phyloP scores from a whole-genome alignment of 2,113 vertebrate species.

The Takifugu flavidus region DNA sequence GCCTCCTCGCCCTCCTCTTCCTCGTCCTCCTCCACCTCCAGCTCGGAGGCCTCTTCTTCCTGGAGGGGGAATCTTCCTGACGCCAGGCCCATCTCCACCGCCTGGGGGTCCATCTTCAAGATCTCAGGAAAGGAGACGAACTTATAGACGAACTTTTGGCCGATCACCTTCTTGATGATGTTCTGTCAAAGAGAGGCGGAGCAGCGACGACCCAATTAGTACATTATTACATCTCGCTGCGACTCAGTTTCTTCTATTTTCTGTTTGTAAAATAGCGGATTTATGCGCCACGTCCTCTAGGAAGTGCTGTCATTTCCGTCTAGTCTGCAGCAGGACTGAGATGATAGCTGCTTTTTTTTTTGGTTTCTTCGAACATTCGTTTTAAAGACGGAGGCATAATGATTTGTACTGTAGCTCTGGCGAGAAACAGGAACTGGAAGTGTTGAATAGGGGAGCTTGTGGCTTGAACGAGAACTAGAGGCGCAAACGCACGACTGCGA shows the following conservation, averaged over 20 bases:
- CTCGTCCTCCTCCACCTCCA: slow-evolving; percentile 81
- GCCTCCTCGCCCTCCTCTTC: slow-evolving; percentile 80
- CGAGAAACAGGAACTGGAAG: slow-evolving; percentile 57
- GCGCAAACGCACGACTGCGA: neutral
- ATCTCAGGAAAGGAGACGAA: slow-evolving; percentile 97
- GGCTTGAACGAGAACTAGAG: slow-evolving; percentile 23
- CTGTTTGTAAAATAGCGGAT: no score
- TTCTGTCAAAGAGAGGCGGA: slow-evolving; percentile 75
- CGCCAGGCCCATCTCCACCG: slow-evolving; percentile 85
- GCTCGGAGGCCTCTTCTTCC: slow-evolving; percentile 76
- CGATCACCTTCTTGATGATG: slow-evolving; percentile 98
- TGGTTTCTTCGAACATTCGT: neutral
- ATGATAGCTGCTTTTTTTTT: no score
- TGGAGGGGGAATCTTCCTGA: slow-evolving; percentile 82
- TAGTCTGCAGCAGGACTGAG: no score
- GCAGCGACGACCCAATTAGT: neutral
- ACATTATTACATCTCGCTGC: no score
- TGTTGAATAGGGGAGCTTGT: slow-evolving; percentile 24
- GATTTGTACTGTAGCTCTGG: neutral
- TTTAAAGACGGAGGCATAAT: neutral
- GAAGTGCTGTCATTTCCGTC: no score
- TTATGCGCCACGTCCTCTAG: no score
- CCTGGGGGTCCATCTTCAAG: slow-evolving; percentile 91
- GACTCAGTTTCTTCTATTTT: no score
- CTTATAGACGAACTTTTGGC: slow-evolving; percentile 97